Evolutionary conservation across 2,113 vertebrate species (phyloP).

Genomic region (Archilochus colubris): DNA sequence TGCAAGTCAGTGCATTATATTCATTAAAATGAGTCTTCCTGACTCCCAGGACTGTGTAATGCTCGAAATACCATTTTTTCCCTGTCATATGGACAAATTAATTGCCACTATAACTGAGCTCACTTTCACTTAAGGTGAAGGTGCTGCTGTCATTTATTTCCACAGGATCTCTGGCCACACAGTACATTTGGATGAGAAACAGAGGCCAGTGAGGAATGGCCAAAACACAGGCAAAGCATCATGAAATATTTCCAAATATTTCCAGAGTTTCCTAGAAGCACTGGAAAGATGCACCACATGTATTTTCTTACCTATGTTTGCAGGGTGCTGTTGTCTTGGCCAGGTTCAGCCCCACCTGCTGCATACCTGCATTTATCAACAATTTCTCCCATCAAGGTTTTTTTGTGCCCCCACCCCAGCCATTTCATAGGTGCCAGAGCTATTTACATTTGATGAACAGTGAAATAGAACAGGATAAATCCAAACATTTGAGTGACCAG

Average conservation of each 20-base stretch:
- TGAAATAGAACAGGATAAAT: background rate
- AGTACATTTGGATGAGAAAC: fast-evolving
- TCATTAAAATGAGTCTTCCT: background rate
- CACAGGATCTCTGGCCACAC: background rate
- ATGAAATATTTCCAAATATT: background rate
- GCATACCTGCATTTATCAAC: background rate
- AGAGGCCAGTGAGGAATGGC: background rate
- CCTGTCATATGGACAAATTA: background rate
- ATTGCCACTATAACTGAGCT: background rate
- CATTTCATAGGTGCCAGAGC: background rate
- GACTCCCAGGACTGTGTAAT: background rate
- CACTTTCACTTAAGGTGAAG: background rate
- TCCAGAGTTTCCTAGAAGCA: background rate
- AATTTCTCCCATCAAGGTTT: background rate
- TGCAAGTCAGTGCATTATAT: background rate
- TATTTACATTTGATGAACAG: background rate
- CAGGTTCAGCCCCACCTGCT: background rate
- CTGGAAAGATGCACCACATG: background rate
- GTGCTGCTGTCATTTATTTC: background rate
- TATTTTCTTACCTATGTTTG: background rate
- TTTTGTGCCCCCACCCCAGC: background rate
- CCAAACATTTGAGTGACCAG: background rate
- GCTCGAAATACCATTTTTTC: background rate
- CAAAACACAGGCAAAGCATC: background rate
- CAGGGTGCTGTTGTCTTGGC: background rate